A percentile compares a stretch with the other conserved stretches of the same genome.
Evolutionary conservation across 2,888 invertebrate species (phyloP).

Genomic region (Charanyca ferruginea): DNA sequence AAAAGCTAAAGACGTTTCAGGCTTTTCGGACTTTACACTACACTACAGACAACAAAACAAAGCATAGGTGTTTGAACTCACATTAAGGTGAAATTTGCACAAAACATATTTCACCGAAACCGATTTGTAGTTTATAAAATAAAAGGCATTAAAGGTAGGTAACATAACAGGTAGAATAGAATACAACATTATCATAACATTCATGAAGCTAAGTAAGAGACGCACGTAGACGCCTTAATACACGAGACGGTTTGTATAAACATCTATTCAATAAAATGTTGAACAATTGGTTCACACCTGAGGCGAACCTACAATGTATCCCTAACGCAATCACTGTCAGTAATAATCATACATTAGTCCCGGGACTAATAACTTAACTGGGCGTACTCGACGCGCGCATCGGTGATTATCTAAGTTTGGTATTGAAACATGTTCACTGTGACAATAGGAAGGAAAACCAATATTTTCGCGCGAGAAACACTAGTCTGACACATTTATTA

Average conservation of each 20-base stretch:
- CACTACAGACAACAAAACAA: slow-evolving; percentile 61
- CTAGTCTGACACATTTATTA: slow-evolving; percentile 74
- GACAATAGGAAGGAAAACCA: slow-evolving; percentile 62
- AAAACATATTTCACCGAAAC: slow-evolving; percentile 41
- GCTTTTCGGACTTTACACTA: slow-evolving; percentile 50
- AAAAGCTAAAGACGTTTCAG: slow-evolving; percentile 59
- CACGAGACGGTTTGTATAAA: slow-evolving; percentile 85
- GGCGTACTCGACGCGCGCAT: slow-evolving; percentile 40
- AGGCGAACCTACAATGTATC: slow-evolving; percentile 57
- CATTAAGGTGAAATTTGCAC: slow-evolving; percentile 50
- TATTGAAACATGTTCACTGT: slow-evolving; percentile 60
- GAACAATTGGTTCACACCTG: slow-evolving; percentile 68
- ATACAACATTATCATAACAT: slow-evolving; percentile 63
- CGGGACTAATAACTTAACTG: slow-evolving; percentile 51
- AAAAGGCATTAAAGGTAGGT: slow-evolving; percentile 48
- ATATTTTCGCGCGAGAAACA: slow-evolving; percentile 71
- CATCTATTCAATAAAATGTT: slow-evolving; percentile 68
- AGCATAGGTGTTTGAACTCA: slow-evolving; percentile 58
- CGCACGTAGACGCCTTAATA: slow-evolving; percentile 69
- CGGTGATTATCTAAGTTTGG: slow-evolving; percentile 54
- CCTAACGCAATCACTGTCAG: slow-evolving; percentile 61
- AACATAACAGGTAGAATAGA: slow-evolving; percentile 57
- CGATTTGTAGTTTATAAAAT: slow-evolving; percentile 38
- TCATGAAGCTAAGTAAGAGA: slow-evolving; percentile 60
- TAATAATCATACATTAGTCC: slow-evolving; percentile 58